Percentiles rank a stretch among this genome's conserved stretches.
These are phyloP conservation scores for Caenorhabditis wallacei DNA, from an alignment of 2,888 invertebrate species.

Conservation along the genomic window DNA sequence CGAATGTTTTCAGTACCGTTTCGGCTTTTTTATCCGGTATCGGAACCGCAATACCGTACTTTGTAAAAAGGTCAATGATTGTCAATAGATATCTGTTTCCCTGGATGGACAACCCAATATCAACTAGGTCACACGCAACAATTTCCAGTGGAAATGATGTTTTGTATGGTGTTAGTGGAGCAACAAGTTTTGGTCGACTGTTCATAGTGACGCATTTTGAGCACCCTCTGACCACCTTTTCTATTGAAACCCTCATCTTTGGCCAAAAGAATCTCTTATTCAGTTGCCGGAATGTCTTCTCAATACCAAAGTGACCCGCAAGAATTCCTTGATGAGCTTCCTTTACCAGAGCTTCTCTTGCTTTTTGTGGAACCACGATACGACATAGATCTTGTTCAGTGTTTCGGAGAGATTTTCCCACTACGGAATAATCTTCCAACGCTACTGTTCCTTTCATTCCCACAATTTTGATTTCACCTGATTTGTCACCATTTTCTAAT, in stretches of 20 bases:
- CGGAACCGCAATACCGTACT: background rate
- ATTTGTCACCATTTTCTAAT: conserved; percentile 1
- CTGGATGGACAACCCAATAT: conserved; percentile 26
- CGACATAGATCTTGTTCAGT: background rate
- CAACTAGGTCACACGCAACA: conserved; percentile 56
- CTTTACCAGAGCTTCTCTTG: conserved; percentile 30
- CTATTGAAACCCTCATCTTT: conserved; percentile 46
- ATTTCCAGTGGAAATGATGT: conserved; percentile 47
- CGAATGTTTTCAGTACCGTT: conserved; percentile 48
- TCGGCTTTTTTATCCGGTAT: conserved; percentile 60
- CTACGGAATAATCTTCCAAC: background rate
- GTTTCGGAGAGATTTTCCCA: background rate
- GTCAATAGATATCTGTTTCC: conserved; percentile 56
- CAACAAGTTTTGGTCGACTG: conserved; percentile 1
- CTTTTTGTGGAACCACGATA: conserved; percentile 45
- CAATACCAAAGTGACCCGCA: background rate
- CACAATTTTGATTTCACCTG: background rate
- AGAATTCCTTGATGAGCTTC: conserved; percentile 45
- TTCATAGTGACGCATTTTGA: conserved; percentile 41
- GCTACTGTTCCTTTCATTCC: conserved; percentile 5
- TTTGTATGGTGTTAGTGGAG: conserved; percentile 46
- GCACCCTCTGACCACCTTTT: conserved; percentile 43
- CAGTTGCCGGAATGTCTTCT: conserved; percentile 22
- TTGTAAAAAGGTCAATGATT: conserved; percentile 59
- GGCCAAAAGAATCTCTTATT: conserved; percentile 45